Percentiles rank a stretch among this genome's conserved stretches.
These are phyloP conservation scores for Mesocricetus auratus DNA, from an alignment of 2,113 vertebrate genomes.

Conservation along the genomic window DNA sequence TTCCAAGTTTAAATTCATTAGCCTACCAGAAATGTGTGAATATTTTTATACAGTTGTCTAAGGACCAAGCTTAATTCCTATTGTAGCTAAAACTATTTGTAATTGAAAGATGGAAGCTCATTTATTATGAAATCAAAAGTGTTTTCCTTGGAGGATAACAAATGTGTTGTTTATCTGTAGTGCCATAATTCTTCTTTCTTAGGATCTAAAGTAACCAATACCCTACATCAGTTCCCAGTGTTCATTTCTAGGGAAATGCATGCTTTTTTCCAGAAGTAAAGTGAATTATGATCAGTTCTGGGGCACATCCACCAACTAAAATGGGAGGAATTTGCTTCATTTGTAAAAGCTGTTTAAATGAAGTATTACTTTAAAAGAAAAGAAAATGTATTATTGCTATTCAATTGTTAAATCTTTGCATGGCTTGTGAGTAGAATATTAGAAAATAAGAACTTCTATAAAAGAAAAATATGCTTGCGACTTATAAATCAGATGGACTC, in stretches of 20 bases:
- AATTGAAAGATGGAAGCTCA: conserved; percentile 49
- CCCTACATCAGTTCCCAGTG: not conserved
- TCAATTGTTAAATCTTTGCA: not conserved
- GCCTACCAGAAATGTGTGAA: not conserved
- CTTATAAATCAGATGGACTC: not conserved
- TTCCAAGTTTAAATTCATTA: conserved; percentile 36
- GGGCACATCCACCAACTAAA: not conserved
- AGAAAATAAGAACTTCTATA: conserved; percentile 26
- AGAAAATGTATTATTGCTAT: conserved; percentile 27
- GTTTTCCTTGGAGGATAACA: conserved; percentile 36
- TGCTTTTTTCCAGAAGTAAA: not conserved
- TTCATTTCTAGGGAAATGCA: not conserved
- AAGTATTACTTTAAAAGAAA: not conserved
- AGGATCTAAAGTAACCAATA: conserved; percentile 14
- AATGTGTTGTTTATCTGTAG: conserved; percentile 2
- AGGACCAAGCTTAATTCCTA: conserved; percentile 31
- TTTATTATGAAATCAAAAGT: conserved; percentile 13
- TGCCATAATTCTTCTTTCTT: not conserved
- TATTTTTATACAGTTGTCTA: conserved; percentile 46
- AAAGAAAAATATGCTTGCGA: not conserved
- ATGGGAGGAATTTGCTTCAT: not conserved
- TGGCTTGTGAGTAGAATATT: not conserved
- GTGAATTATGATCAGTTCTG: not conserved
- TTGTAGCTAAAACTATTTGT: not conserved
- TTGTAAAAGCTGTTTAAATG: conserved; percentile 43